Evolutionary conservation across 2,888 invertebrate genomes (phyloP).

Genomic region (Rhagonycha lutea): DNA sequence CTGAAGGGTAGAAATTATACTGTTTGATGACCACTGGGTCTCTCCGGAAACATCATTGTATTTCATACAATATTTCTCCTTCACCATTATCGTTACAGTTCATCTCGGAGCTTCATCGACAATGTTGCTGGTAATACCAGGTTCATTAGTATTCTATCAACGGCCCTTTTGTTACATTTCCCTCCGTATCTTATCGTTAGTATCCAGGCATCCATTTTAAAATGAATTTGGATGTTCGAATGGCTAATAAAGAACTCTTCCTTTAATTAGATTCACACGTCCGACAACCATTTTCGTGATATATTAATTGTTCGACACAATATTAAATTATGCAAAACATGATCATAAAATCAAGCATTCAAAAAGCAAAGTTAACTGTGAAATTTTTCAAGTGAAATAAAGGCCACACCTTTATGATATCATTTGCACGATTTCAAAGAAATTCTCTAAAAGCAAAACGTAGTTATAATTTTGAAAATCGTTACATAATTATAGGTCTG

Average conservation of each 20-base stretch:
- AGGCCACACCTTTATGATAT: not conserved
- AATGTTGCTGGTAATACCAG: not conserved
- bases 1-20: not conserved
- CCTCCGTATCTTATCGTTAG: not conserved
- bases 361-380: not conserved
- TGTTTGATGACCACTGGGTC: not conserved
- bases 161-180: not conserved
- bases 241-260: not conserved
- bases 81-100: not conserved
- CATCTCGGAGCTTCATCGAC: not conserved
- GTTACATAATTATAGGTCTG: not conserved
- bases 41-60: not conserved
- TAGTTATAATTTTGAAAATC: not conserved
- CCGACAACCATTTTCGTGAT: not conserved
- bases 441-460: not conserved
- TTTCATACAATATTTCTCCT: not conserved
- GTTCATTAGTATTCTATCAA: not conserved
- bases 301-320: not conserved
- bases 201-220: not conserved
- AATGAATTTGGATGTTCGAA: not conserved
- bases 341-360: not conserved
- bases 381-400: not conserved
- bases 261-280: not conserved
- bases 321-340: conserved; percentile 1
- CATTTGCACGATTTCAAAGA: not conserved